Percentiles rank a stretch among this genome's conserved stretches.
These are phyloP conservation scores for Podargus strigoides DNA, from an alignment of 2,797 vertebrate species.

Conservation along the genomic window DNA sequence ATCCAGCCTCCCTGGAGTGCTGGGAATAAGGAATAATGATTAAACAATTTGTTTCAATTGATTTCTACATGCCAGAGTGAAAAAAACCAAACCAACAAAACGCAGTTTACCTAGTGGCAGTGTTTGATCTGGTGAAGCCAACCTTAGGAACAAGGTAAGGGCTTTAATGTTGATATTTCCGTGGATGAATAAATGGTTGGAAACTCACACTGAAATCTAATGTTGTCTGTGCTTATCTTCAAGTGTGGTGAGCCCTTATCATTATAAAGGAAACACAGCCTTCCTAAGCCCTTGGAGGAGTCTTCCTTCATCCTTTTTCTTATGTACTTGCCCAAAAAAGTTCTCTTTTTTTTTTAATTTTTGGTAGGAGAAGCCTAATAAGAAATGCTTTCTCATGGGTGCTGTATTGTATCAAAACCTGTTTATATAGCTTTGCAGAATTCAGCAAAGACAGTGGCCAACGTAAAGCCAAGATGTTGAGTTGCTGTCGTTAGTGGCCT, in stretches of 20 bases:
- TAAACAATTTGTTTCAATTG: neutral
- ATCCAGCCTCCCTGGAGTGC: accelerated
- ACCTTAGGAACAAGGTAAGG: neutral
- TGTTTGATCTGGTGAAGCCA: neutral
- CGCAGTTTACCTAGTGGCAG: neutral
- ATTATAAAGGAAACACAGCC: neutral
- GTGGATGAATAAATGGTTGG: neutral
- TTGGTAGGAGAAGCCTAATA: neutral
- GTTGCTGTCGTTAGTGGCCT: accelerated
- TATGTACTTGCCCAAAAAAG: neutral
- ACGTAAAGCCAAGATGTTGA: neutral
- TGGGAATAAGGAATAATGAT: neutral
- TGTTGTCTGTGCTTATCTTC: neutral
- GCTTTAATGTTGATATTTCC: neutral
- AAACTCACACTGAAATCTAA: conserved; percentile 22
- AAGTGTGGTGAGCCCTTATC: neutral
- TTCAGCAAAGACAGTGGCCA: neutral
- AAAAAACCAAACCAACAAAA: neutral
- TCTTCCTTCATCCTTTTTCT: neutral
- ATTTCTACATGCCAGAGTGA: neutral
- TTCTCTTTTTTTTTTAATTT: neutral
- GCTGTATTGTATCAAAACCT: neutral
- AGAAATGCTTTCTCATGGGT: neutral
- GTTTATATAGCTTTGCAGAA: neutral
- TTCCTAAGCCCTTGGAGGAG: neutral